These are phyloP conservation scores for Platycnemis pennipes DNA, from an alignment of 2,888 invertebrate species.

Conservation along the genomic window DNA sequence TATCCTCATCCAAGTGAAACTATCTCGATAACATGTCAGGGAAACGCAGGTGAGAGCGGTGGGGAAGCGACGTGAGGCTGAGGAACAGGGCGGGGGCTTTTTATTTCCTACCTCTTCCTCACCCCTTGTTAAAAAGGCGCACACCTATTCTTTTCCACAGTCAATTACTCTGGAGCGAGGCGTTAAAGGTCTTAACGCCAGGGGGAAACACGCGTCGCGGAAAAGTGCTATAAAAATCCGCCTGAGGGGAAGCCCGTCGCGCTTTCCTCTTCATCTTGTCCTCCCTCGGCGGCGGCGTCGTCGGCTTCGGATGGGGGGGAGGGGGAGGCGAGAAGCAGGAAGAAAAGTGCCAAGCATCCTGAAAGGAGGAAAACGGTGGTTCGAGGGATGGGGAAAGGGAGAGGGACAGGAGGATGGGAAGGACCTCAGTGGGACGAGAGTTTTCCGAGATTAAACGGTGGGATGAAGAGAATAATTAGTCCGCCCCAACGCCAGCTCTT, in stretches of 20 bases:
- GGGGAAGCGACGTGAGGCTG: neutral
- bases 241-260: slow-evolving; percentile 56
- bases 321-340: neutral
- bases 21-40: slow-evolving; percentile 43
- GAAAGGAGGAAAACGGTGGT: neutral
- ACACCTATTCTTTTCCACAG: slow-evolving; percentile 67
- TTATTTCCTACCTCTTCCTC: neutral
- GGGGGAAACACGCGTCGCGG: slow-evolving; percentile 64
- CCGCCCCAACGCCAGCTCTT: neutral
- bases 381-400: neutral
- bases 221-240: slow-evolving; percentile 62
- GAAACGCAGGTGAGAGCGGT: slow-evolving; percentile 26
- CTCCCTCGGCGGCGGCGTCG: slow-evolving; percentile 28
- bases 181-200: slow-evolving; percentile 66
- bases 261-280: slow-evolving; percentile 60
- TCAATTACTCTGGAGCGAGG: slow-evolving; percentile 56
- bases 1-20: slow-evolving; percentile 7
- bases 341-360: slow-evolving; percentile 5
- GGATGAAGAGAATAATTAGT: slow-evolving; percentile 65
- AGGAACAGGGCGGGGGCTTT: slow-evolving; percentile 25
- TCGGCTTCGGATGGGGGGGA: neutral
- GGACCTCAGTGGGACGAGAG: slow-evolving; percentile 29
- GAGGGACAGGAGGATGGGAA: neutral
- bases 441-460: slow-evolving; percentile 63
- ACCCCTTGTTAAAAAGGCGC: slow-evolving; percentile 41